Evolutionary conservation across 2,888 invertebrate species (phyloP).

Genomic region (Yponomeuta cagnagella): DNA sequence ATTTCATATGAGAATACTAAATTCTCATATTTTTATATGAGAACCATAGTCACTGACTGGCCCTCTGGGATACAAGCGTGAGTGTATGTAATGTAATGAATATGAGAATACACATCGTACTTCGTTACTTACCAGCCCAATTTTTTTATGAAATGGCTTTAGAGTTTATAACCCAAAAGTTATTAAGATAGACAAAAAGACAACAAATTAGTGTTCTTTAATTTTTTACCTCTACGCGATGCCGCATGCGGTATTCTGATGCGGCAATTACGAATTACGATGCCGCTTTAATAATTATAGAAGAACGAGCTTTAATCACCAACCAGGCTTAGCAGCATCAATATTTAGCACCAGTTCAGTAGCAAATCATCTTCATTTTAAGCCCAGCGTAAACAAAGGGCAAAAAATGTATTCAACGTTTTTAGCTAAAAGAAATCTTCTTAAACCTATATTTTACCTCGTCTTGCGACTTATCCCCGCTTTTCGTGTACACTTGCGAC

Average conservation of each 20-base stretch:
- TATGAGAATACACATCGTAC: no score
- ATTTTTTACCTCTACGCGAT: background rate
- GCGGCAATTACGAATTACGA: background rate
- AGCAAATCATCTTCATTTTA: background rate
- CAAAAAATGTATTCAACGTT: background rate
- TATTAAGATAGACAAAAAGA: no score
- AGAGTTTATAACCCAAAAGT: no score
- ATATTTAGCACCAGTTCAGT: background rate
- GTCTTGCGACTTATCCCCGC: conserved; percentile 78
- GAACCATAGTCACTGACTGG: no score
- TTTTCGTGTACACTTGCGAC: conserved; percentile 39
- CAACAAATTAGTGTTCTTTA: no score
- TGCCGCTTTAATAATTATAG: background rate
- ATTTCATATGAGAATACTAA: no score
- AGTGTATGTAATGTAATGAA: no score
- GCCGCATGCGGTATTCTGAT: conserved; percentile 6
- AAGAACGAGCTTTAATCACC: no score
- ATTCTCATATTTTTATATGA: no score
- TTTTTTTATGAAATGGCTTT: no score
- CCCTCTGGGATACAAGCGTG: no score
- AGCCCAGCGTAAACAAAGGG: background rate
- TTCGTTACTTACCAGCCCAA: no score
- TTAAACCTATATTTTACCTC: conserved; percentile 71
- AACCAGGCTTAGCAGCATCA: background rate
- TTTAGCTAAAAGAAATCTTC: conserved; percentile 22